Percentiles rank a stretch among this genome's conserved stretches.
phyloP scores from a whole-genome alignment of 2,888 invertebrate genomes.

The Rhogogaster chlorosoma region DNA sequence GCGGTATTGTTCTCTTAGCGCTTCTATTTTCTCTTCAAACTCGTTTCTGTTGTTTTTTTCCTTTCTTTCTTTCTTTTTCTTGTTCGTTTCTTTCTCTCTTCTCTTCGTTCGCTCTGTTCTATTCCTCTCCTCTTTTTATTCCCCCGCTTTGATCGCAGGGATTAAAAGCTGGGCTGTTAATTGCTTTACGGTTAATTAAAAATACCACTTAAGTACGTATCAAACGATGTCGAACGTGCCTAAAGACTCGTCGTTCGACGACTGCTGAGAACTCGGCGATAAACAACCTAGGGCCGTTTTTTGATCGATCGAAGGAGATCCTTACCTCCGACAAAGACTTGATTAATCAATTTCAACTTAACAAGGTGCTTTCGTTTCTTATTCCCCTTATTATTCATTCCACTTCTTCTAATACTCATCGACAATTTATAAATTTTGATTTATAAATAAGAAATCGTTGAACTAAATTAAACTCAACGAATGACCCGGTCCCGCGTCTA shows the following conservation, averaged over 20 bases:
- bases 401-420: neutral
- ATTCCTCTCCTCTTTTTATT: neutral
- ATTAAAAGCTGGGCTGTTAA: conserved; percentile 37
- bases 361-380: neutral
- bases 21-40: neutral
- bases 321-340: neutral
- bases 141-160: conserved; percentile 4
- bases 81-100: neutral
- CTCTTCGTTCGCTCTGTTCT: neutral
- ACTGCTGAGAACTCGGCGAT: neutral
- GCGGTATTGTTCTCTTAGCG: neutral
- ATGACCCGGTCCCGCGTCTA: too few relatives aligned
- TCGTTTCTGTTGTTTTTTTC: neutral
- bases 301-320: conserved; percentile 26
- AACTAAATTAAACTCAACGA: too few relatives aligned
- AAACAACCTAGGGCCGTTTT: conserved; percentile 7
- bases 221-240: conserved; percentile 22
- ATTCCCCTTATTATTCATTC: neutral
- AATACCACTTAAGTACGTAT: conserved; percentile 26
- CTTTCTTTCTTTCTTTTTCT: neutral
- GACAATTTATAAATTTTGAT: neutral
- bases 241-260: neutral
- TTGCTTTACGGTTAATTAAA: conserved; percentile 39
- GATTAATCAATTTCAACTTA: conserved; percentile 11
- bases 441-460: too few relatives aligned